Evolutionary conservation across 2,888 invertebrate species (phyloP).

Genomic region (Tinea pellionella): DNA sequence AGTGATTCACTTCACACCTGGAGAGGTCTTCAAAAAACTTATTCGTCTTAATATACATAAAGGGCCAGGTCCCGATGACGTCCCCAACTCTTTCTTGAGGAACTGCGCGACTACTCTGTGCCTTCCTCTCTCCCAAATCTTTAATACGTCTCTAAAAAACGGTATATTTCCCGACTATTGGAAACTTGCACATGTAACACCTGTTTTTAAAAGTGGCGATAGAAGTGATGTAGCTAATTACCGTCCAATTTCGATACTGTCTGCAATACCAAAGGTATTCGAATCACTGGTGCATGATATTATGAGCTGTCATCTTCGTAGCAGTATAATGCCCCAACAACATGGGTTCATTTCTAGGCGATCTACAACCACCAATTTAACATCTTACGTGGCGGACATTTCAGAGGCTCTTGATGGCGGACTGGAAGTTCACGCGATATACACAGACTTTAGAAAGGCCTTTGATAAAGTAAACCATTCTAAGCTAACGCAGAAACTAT

Average conservation of each 20-base stretch:
- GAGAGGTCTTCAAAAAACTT: no score
- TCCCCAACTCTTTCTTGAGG: no score
- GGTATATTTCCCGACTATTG: not conserved
- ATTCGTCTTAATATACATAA: no score
- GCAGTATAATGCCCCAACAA: not conserved
- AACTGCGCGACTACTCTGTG: no score
- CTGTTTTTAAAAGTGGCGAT: not conserved
- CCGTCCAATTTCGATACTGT: not conserved
- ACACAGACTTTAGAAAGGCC: slow-evolving; percentile 18
- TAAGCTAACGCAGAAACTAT: slow-evolving; percentile 15
- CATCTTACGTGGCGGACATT: slow-evolving; percentile 13
- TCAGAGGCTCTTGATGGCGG: not conserved
- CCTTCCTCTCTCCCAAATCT: no score
- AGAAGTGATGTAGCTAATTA: not conserved
- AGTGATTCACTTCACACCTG: no score
- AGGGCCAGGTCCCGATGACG: no score
- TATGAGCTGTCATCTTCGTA: no score
- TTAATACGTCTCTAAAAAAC: not conserved
- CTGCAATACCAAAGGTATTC: not conserved
- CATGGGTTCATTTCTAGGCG: slow-evolving; percentile 14
- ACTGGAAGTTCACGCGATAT: slow-evolving; percentile 16
- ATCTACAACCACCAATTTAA: slow-evolving; percentile 13
- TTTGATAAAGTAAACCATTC: slow-evolving; percentile 18
- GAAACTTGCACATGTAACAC: not conserved
- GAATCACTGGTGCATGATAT: not conserved